Base-by-base conservation (phyloP, 2,113 vertebrate genomes). In the Mungos mungo region DNA sequence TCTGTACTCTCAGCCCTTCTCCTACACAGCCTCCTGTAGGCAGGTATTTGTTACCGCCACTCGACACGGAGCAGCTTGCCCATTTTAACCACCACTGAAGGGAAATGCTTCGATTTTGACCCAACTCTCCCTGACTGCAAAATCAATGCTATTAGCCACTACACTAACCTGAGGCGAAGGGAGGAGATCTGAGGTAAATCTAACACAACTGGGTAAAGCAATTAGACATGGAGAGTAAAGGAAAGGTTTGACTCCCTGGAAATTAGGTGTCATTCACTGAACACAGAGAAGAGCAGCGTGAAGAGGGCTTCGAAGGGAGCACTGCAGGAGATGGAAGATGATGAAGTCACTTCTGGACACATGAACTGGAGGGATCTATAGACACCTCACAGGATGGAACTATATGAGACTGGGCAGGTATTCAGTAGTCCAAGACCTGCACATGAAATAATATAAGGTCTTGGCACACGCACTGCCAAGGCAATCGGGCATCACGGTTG, bases 121-220 rank as follows among this genome's bases (percentile, higher is more conserved):
- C 23, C 69, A 85, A 72, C 97, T 57, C 33, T 18, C 33, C 13
- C 3, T 66, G 63, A 92, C 71, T 95, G 65, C 76, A 88, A 71
- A 96, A 96, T 95, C 89, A 93, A 69, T 92, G 95, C 45, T 27
- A 74, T 80, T 65, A 74, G 79, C 29, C 66, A 82, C 77, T 80
- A 89, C 33, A 86, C 54, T 76, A 94, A 96, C 21, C 79, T 74
- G 27, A 98, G 97, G 31, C 18, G 5, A 93, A 96, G 83, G 54
- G 19, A 45, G 18, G 66, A 2, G 68, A 63, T 85, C 50, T 95
- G 81, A 93, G 54, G 41, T 88, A 79, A 96, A 83, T 81, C 69
- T 93, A 92, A 89, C 52, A 88, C n/a, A 95, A 89, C 41, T 52
- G 90, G 38, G 63, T 69, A 96, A 93, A 79, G 31, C 77, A 95